phyloP scores from a whole-genome alignment of 2,113 vertebrate species.

The Perognathus longimembris region DNA sequence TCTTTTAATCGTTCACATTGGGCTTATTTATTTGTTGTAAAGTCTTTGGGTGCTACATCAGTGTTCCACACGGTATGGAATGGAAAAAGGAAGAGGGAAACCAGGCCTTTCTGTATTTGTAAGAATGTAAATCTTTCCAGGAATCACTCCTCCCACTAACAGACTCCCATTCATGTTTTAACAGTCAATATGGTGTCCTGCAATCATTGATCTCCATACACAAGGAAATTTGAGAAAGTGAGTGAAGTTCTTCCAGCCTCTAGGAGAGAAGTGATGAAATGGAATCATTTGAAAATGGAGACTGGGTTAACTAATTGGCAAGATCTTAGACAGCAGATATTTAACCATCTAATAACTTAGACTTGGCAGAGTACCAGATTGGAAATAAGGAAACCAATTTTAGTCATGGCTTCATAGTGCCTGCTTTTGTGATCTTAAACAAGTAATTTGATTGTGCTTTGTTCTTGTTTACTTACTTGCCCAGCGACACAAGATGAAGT shows the following conservation, averaged over 20 bases:
- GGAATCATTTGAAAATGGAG: background rate
- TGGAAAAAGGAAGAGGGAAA: background rate
- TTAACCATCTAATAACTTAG: conserved; percentile 42
- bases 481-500: background rate
- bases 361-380: background rate
- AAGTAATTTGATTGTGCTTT: background rate
- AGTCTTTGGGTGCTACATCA: background rate
- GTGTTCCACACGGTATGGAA: background rate
- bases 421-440: background rate
- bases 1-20: conserved; percentile 35
- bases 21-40: background rate
- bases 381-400: background rate
- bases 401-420: background rate
- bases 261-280: background rate
- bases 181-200: background rate
- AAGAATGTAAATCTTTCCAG: background rate
- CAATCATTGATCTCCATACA: background rate
- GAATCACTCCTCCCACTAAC: background rate
- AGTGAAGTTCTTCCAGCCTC: background rate
- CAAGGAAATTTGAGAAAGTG: background rate
- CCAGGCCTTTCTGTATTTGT: background rate
- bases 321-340: background rate
- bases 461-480: background rate
- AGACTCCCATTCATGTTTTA: background rate
- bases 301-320: background rate